phyloP scores from a whole-genome alignment of 2,113 vertebrate genomes.

The Platichthys stellatus region DNA sequence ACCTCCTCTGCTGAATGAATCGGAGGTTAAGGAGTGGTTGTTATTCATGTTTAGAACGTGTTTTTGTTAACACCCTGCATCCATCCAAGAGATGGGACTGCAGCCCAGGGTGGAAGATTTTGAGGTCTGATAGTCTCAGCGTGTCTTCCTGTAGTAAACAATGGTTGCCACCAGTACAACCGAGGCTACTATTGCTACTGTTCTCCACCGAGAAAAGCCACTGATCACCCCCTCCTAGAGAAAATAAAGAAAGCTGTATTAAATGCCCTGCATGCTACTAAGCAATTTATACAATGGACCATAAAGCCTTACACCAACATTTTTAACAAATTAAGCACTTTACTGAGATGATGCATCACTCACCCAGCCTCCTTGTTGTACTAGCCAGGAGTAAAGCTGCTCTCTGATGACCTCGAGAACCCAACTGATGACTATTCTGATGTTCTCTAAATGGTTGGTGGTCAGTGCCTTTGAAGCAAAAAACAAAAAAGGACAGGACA shows the following conservation, averaged over 20 bases:
- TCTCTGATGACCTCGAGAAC: slow-evolving; percentile 80
- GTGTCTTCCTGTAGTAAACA: slow-evolving; percentile 77
- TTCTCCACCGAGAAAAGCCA: slow-evolving; percentile 75
- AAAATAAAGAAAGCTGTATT: not conserved
- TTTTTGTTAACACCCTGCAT: not conserved
- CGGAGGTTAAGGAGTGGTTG: slow-evolving; percentile 16
- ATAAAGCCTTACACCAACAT: not conserved
- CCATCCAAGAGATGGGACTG: not conserved
- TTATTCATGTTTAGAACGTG: not conserved
- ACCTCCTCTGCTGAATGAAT: not conserved
- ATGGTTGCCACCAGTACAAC: slow-evolving; percentile 67
- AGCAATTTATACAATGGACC: not conserved
- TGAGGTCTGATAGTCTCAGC: slow-evolving; percentile 41
- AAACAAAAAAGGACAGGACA: not conserved
- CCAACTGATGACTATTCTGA: slow-evolving; percentile 78
- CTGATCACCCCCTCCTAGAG: slow-evolving; percentile 74
- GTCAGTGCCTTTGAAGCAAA: slow-evolving; percentile 75
- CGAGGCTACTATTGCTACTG: slow-evolving; percentile 69
- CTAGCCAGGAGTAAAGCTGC: slow-evolving; percentile 75
- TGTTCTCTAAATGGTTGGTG: slow-evolving; percentile 76
- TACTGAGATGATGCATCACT: slow-evolving; percentile 41
- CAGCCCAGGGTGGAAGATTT: not conserved
- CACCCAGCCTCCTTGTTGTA: slow-evolving; percentile 85
- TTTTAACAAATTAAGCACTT: not conserved
- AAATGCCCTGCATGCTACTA: not conserved